A percentile compares a stretch with the other conserved stretches of the same genome.
Conservation (phyloP, 2,888 invertebrate species). For the Drosophila parthenogenetica region DNA sequence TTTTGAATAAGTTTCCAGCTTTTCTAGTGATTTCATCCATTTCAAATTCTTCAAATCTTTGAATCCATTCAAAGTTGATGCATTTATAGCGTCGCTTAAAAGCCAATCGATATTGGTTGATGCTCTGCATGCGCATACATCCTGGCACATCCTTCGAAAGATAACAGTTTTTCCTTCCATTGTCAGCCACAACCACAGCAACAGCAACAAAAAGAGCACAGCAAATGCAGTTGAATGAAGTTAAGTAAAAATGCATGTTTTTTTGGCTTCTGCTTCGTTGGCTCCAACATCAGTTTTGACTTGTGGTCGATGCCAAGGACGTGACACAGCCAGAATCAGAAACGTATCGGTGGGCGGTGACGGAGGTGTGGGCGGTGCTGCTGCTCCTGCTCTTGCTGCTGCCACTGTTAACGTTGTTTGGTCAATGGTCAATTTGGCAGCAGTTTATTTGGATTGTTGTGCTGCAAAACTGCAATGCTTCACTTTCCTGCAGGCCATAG, state of each 20-base stretch:
- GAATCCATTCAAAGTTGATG: neutral
- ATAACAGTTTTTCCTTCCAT: slow-evolving; percentile 24
- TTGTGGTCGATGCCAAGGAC: slow-evolving; percentile 57
- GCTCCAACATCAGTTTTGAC: slow-evolving; percentile 47
- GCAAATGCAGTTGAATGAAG: slow-evolving; percentile 31
- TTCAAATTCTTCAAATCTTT: neutral
- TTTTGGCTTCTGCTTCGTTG: slow-evolving; percentile 18
- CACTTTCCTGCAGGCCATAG: slow-evolving; percentile 38
- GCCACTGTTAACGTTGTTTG: slow-evolving; percentile 64
- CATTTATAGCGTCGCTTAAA: slow-evolving; percentile 12
- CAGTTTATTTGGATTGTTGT: slow-evolving; percentile 81
- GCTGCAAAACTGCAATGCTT: slow-evolving; percentile 61
- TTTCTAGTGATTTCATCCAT: neutral
- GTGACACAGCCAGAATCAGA: slow-evolving; percentile 59
- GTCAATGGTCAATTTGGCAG: slow-evolving; percentile 81
- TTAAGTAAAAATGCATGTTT: slow-evolving; percentile 41
- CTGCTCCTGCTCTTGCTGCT: slow-evolving; percentile 19
- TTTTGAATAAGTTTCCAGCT: neutral
- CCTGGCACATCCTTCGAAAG: slow-evolving; percentile 24
- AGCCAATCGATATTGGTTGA: slow-evolving; percentile 20
- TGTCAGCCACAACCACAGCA: slow-evolving; percentile 7
- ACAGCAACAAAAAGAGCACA: neutral
- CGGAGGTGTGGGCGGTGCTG: neutral
- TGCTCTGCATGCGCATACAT: slow-evolving; percentile 13
- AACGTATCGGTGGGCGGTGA: neutral